These are phyloP conservation scores for Sapajus apella DNA, from an alignment of 2,113 vertebrate species.

Conservation along the genomic window DNA sequence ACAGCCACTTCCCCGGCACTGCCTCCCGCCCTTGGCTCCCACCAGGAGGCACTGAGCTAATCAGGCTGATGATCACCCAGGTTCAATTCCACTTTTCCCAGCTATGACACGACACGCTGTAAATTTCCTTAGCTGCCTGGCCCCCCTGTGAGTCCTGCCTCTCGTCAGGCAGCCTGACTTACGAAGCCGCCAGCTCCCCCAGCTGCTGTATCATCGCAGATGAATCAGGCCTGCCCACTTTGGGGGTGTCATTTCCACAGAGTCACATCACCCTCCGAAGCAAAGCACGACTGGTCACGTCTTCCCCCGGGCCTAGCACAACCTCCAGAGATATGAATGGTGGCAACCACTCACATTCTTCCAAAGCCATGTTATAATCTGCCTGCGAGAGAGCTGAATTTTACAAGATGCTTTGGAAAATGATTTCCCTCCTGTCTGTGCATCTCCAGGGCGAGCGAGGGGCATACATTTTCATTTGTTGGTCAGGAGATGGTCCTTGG, in stretches of 20 bases:
- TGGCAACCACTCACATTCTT: not conserved
- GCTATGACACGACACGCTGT: constrained; percentile 7
- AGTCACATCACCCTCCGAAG: not conserved
- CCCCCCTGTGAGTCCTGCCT: constrained; percentile 62
- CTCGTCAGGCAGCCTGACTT: constrained; percentile 22
- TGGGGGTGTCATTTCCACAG: not conserved
- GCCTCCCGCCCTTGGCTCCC: not conserved
- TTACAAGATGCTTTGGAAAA: not conserved
- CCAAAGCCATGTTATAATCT: not conserved
- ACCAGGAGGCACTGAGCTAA: constrained; percentile 67
- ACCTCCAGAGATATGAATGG: not conserved
- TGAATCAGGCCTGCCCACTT: constrained; percentile 19
- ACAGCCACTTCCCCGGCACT: not conserved
- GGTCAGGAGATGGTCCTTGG: not conserved
- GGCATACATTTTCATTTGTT: not conserved
- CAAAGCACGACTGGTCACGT: not conserved
- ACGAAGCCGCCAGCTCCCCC: not conserved
- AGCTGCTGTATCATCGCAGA: constrained; percentile 21
- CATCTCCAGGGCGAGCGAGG: not conserved
- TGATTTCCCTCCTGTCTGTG: too few relatives aligned
- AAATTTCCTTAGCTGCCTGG: constrained; percentile 67
- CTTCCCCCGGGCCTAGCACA: not conserved
- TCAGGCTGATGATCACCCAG: constrained; percentile 70
- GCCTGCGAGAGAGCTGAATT: not conserved
- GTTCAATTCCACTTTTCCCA: constrained; percentile 48